A percentile compares a stretch with the other conserved stretches of the same genome.
Conservation (phyloP, 2,113 vertebrate genomes). For the Oncorhynchus mykiss region DNA sequence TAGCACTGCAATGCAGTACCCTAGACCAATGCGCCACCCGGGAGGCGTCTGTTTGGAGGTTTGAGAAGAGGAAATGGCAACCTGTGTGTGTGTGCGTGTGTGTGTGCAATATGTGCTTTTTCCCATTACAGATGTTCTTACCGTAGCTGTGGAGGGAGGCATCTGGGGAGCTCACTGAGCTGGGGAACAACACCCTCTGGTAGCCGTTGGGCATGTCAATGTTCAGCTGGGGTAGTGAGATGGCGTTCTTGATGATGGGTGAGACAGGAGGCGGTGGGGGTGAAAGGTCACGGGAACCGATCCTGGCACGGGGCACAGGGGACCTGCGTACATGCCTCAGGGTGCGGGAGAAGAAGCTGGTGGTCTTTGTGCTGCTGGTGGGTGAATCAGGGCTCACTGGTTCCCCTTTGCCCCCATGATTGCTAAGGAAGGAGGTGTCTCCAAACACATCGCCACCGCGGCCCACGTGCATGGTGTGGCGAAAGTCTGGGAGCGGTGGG, state of each 20-base stretch:
- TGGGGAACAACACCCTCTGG: constrained; percentile 75
- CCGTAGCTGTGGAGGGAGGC: constrained; percentile 80
- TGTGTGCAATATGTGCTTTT: constrained; percentile 1
- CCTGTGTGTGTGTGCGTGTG: constrained; percentile 10
- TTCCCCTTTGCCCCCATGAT: constrained; percentile 75
- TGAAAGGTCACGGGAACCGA: constrained; percentile 63
- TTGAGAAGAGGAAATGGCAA: constrained; percentile 26
- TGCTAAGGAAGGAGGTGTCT: constrained; percentile 96
- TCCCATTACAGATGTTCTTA: constrained; percentile 61
- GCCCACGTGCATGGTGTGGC: constrained; percentile 96
- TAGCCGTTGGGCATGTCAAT: constrained; percentile 64
- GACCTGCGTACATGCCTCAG: constrained; percentile 80
- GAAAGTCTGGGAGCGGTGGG: constrained; percentile 88
- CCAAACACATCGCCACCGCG: constrained; percentile 91
- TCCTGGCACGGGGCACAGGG: constrained; percentile 59
- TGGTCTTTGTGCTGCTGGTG: constrained; percentile 58
- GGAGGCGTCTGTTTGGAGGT: constrained; percentile 40
- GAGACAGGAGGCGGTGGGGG: constrained; percentile 82
- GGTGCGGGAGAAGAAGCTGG: constrained; percentile 80
- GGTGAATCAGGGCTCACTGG: constrained; percentile 65
- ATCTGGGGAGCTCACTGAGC: constrained; percentile 72
- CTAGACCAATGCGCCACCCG: too few species aligned
- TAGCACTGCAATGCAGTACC: too few species aligned
- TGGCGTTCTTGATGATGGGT: constrained; percentile 93
- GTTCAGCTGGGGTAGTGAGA: constrained; percentile 89